Base-by-base conservation (phyloP, 2,113 vertebrate species). In the Callionymus lyra region DNA sequence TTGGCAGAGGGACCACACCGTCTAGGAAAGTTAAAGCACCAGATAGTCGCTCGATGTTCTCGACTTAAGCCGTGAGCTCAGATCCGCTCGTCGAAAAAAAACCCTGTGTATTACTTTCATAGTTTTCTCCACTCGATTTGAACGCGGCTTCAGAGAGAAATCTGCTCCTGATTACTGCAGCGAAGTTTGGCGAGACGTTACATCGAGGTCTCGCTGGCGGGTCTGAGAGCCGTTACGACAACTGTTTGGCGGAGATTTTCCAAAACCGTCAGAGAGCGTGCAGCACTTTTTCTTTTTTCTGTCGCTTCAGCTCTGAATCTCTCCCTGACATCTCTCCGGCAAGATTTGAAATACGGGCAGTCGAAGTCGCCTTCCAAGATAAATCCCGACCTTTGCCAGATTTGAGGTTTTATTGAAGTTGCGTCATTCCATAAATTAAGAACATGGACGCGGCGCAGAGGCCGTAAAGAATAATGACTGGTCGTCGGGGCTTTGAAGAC, bases 181-280 rank as follows among this genome's bases (percentile, higher is more conserved):
- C n/a, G n/a, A n/a, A 27, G 4, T 27, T 34, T 6, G 45, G 41
- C 48, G 50, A 63, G 47, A 62, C 36, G 1, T 56, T 50, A 59
- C 44, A 38, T 62, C 44, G 55, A 47, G 32, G 34, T 34, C 16
- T 49, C 38, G 51, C 41, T 50, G 44, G 14, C 41, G 19, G 41
- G 19, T 12, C 21, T 10, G 31, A 44, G 50, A 41, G 34, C 37
- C 41, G 21, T 31, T 49, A n/a, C 18, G 17, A 43, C 32, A 6
- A n/a, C 31, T 19, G 18, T 43, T 52, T 58, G 41, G 12, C 6
- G 34, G 38, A 53, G 38, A 64, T 37, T 15, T 38, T 58, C 44
- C 6, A 6, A 21, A n/a, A 40, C 41, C 21, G 34, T 8, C 12
- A 36, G 27, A 19, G 31, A 27, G 16, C 36, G 45, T 32, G 11